A percentile compares a stretch with the other conserved stretches of the same genome.
Evolutionary conservation across 2,888 invertebrate genomes (phyloP).

Genomic region (Agapostemon virescens): DNA sequence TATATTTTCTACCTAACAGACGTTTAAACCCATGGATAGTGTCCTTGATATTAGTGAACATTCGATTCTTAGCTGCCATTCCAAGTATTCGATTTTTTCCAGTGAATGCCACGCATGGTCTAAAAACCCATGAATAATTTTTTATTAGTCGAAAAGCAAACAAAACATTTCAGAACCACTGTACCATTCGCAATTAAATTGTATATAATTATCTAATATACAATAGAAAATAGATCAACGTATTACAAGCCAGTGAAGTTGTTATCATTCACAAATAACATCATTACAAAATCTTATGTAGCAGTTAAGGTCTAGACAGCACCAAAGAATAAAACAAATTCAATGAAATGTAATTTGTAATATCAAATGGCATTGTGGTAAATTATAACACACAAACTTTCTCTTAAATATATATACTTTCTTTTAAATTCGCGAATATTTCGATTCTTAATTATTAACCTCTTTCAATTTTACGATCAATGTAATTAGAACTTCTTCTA

Average conservation of each 20-base stretch:
- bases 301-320: not conserved
- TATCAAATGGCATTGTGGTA: not conserved
- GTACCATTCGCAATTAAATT: not conserved
- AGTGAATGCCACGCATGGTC: constrained; percentile 97
- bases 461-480: no score
- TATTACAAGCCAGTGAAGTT: not conserved
- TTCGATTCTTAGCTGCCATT: constrained; percentile 97
- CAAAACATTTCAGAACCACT: not conserved
- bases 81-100: constrained; percentile 96
- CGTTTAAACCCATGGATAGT: constrained; percentile 97
- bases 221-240: not conserved
- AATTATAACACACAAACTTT: not conserved
- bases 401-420: no score
- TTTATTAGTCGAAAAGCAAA: not conserved
- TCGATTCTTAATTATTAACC: no score
- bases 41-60: constrained; percentile 98
- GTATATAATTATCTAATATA: not conserved
- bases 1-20: constrained; percentile 93
- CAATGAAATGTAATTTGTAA: not conserved
- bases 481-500: no score
- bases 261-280: not conserved
- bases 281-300: not conserved
- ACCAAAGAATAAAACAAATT: not conserved
- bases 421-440: not conserved
- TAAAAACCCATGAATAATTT: constrained; percentile 80